A percentile compares a stretch with the other conserved stretches of the same genome.
phyloP scores from a whole-genome alignment of 2,113 vertebrate genomes.

The Sinocyclocheilus rhinocerous region DNA sequence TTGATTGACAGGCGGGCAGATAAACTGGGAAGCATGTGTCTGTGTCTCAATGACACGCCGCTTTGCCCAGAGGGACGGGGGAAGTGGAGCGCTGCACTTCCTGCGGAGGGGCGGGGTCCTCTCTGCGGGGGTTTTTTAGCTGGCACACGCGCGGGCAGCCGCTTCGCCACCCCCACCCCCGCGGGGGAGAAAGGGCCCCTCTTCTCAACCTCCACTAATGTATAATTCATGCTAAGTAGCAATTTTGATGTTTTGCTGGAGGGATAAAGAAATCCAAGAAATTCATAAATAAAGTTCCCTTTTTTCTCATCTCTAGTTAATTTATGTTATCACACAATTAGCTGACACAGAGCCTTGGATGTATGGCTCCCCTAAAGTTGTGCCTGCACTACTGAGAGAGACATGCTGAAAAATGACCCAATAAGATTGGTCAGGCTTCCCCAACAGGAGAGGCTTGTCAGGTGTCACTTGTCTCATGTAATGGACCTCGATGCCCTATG shows the following conservation, averaged over 20 bases:
- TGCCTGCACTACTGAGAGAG: constrained; percentile 53
- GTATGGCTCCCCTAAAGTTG: constrained; percentile 83
- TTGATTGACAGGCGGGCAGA: constrained; percentile 52
- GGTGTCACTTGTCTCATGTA: constrained; percentile 9
- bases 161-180: constrained; percentile 58
- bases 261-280: constrained; percentile 85
- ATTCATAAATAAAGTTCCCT: constrained; percentile 92
- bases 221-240: constrained; percentile 99
- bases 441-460: not conserved
- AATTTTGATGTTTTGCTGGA: constrained; percentile 97
- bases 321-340: constrained; percentile 86
- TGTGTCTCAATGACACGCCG: constrained; percentile 63
- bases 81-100: constrained; percentile 81
- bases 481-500: constrained; percentile 26
- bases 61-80: constrained; percentile 77
- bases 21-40: constrained; percentile 48
- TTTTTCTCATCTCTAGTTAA: constrained; percentile 81
- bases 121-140: constrained; percentile 73
- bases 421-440: constrained; percentile 37
- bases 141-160: constrained; percentile 79
- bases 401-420: constrained; percentile 53
- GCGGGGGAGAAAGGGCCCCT: constrained; percentile 75
- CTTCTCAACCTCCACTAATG: constrained; percentile 91
- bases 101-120: constrained; percentile 68
- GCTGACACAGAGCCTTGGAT: constrained; percentile 83